These are phyloP conservation scores for Notarius quadriscutis DNA, from an alignment of 2,113 vertebrate genomes.

Conservation along the genomic window DNA sequence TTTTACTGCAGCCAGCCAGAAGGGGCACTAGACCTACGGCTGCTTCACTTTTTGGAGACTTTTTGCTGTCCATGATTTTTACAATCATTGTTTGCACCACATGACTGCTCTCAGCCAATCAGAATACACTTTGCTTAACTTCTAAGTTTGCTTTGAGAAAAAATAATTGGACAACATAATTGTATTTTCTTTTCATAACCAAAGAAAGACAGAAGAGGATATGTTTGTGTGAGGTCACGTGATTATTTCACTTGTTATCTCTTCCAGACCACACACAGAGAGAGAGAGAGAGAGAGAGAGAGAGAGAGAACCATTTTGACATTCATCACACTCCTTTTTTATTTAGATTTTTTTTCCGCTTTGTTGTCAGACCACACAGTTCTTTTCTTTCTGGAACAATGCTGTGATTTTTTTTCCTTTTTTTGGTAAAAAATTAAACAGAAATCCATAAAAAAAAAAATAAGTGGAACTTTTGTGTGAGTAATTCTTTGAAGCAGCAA, in stretches of 20 bases:
- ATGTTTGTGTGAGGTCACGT: background rate
- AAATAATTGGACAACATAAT: background rate
- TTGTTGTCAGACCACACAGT: slow-evolving; percentile 6
- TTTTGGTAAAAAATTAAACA: background rate
- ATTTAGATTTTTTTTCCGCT: background rate
- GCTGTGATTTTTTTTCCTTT: background rate
- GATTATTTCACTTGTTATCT: slow-evolving; percentile 11
- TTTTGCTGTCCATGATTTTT: too few relatives aligned
- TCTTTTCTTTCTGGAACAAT: slow-evolving; percentile 5
- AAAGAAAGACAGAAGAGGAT: background rate
- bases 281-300: background rate
- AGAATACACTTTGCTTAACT: background rate
- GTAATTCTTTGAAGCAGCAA: background rate
- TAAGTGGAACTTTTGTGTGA: background rate
- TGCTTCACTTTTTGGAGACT: too few relatives aligned
- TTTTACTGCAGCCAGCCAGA: too few relatives aligned
- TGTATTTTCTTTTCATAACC: background rate
- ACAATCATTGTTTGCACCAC: background rate
- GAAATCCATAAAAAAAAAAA: background rate
- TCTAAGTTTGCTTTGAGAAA: background rate
- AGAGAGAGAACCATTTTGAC: background rate
- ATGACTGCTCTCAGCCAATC: background rate
- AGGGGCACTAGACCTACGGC: too few relatives aligned
- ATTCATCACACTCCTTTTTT: background rate
- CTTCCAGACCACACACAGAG: background rate